Conservation (phyloP, 2,888 invertebrate species). For the Temnothorax rugatulus region DNA sequence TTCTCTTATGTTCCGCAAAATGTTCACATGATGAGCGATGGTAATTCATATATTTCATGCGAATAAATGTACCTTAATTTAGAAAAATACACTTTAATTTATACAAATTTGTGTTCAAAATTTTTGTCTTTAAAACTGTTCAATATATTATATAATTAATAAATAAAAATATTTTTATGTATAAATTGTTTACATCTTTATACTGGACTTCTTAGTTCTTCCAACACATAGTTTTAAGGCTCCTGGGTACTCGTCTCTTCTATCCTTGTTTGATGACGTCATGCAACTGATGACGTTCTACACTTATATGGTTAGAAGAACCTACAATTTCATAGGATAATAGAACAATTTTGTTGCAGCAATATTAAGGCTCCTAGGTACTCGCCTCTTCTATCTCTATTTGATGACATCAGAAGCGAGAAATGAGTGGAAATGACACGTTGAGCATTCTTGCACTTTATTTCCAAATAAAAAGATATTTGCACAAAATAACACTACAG, state of each 20-base stretch:
- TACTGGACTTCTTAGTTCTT: not conserved
- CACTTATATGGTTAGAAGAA: too few relatives aligned
- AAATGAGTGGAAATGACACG: too few relatives aligned
- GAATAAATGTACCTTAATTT: not conserved
- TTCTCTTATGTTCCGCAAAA: conserved; percentile 1
- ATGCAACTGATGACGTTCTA: not conserved
- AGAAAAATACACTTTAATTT: not conserved
- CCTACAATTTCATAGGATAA: too few relatives aligned
- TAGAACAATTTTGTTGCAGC: too few relatives aligned
- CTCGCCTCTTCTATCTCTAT: too few relatives aligned
- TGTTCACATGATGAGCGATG: conserved; percentile 11
- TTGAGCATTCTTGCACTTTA: too few relatives aligned
- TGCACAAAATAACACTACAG: too few relatives aligned
- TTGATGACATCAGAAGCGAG: too few relatives aligned
- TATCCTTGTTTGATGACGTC: too few relatives aligned
- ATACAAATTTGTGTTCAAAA: not conserved
- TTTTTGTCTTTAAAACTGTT: not conserved
- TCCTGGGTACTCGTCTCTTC: too few relatives aligned
- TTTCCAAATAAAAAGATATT: too few relatives aligned
- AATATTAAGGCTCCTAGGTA: too few relatives aligned
- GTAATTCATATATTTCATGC: conserved; percentile 25
- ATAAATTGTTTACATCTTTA: not conserved
- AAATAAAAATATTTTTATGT: not conserved
- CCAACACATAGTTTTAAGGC: not conserved
- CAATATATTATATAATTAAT: not conserved